These are phyloP conservation scores for Ammodytes dubius DNA, from an alignment of 2,113 vertebrate genomes.

Conservation along the genomic window DNA sequence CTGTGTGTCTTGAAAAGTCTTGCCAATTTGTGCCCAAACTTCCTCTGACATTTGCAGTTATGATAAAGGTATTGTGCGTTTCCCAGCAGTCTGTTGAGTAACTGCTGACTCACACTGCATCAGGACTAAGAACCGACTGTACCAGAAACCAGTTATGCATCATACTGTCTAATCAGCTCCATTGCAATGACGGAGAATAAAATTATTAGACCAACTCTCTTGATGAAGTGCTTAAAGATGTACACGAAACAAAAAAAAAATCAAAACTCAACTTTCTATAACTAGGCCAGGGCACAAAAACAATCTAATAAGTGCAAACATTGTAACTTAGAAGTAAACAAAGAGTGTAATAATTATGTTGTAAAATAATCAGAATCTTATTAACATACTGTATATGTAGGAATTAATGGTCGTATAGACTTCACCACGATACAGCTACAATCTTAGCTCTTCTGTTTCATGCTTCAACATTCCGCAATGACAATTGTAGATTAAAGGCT, in stretches of 20 bases:
- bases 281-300: background rate
- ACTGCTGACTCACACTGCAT: slow-evolving; percentile 47
- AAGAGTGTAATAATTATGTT: background rate
- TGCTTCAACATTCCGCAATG: background rate
- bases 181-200: background rate
- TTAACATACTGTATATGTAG: background rate
- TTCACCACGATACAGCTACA: background rate
- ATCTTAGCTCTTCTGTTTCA: background rate
- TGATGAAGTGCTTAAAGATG: background rate
- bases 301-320: slow-evolving; percentile 16
- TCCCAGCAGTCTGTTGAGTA: slow-evolving; percentile 48
- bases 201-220: background rate
- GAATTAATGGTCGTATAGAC: background rate
- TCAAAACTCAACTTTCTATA: slow-evolving; percentile 17
- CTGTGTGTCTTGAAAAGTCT: slow-evolving; percentile 1
- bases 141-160: slow-evolving; percentile 5
- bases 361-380: background rate
- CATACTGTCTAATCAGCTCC: background rate
- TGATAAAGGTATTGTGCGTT: slow-evolving; percentile 63
- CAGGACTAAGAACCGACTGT: background rate
- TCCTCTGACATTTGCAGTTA: slow-evolving; percentile 63
- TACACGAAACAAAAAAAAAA: background rate
- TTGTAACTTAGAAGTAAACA: background rate
- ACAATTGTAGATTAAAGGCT: background rate
- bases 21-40: slow-evolving; percentile 34